Conservation (phyloP, 2,113 vertebrate species). For the Ptychochromis oligacanthus region DNA sequence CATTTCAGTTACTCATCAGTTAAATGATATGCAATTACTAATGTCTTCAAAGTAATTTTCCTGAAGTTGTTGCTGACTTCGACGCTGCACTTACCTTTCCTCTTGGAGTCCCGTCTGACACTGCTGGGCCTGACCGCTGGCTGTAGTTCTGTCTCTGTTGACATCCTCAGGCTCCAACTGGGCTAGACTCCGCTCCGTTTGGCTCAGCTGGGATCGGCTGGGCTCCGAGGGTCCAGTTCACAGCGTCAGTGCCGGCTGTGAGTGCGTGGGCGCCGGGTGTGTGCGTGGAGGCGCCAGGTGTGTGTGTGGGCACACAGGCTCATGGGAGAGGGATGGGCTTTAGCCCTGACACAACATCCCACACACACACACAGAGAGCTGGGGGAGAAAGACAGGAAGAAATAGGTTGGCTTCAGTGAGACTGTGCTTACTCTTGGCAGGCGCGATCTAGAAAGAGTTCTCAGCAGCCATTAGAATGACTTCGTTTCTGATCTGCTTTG, state of each 20-base stretch:
- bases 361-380: constrained; percentile 83
- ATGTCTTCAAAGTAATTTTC: background rate
- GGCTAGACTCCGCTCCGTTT: constrained; percentile 64
- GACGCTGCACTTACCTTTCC: constrained; percentile 86
- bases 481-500: constrained; percentile 55
- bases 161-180: constrained; percentile 88
- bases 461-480: constrained; percentile 62
- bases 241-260: constrained; percentile 68
- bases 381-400: constrained; percentile 35
- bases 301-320: constrained; percentile 86
- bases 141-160: constrained; percentile 99
- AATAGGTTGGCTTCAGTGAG: constrained; percentile 44
- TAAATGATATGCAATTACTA: background rate
- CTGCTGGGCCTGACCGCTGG: constrained; percentile 99
- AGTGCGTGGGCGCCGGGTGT: constrained; percentile 70
- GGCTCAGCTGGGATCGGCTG: constrained; percentile 58
- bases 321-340: constrained; percentile 90
- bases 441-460: constrained; percentile 28
- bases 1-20: background rate
- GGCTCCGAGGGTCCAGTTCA: constrained; percentile 66
- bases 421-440: constrained; percentile 35
- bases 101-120: constrained; percentile 97
- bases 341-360: constrained; percentile 88
- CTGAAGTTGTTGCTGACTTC: too few species aligned
- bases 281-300: constrained; percentile 76